Base-by-base conservation (phyloP, 35 echinoderm and acorn worm genomes). In the Hemicentrotus pulcherrimus region DNA sequence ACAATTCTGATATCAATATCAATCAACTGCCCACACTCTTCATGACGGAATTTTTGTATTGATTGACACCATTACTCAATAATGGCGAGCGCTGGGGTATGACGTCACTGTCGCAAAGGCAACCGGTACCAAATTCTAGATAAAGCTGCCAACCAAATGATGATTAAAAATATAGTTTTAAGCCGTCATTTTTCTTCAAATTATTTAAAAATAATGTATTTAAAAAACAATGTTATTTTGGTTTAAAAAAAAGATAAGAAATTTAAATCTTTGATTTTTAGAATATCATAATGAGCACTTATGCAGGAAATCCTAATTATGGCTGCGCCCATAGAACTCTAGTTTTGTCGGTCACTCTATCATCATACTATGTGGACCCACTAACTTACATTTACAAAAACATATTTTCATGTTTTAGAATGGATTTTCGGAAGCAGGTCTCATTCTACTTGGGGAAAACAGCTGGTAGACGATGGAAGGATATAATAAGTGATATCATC, bases 31-130 rank as follows among this genome's bases (percentile, higher is more conserved):
- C 4, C 88, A 32, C 31, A 90, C 24, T 19, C 19, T 8, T 47
- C 32, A 90, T 32, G 31, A 1, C 50, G 50, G 50, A 55, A 55
- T 55, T 12, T 55, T 13, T 55, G 10, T 41, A 41, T 41, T 41
- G 50, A 86, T 86, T 33, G 28, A 9, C 28, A 19, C 32, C 32
- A 33, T 33, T 0, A 19, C 88, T 24, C 46, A 24, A 71, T 15
- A 41, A 7, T 24, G 16, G 32, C 46, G 47, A 30, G 86, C 47
- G 96, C 96, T 86, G 41, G 85, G 88, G 88, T 91, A 58, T 96
- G 96, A 96, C 96, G 96, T 96, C 86, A 92, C 13, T 92, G 96
- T 95, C 89, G 88, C 96, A 47, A 93, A 86, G 96, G 88, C 94
- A 96, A 94, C 86, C 86, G 10, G 50, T 55, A 14, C 50, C 50